These are phyloP conservation scores for Ceratosolen fusciceps DNA, from an alignment of 1,140 invertebrate genomes.

Conservation along the genomic window DNA sequence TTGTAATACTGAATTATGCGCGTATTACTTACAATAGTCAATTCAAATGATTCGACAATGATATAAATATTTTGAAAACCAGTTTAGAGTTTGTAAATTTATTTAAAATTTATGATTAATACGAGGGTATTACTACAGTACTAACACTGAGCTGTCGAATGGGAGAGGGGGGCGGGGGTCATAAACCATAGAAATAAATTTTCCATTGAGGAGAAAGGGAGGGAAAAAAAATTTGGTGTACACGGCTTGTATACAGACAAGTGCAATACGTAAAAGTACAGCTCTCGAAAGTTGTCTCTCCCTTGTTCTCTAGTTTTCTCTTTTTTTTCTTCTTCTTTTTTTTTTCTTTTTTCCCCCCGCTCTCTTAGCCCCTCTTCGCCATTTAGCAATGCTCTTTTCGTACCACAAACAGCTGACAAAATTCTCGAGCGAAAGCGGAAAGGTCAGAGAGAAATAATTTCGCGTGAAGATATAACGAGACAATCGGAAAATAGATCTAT, in stretches of 20 bases:
- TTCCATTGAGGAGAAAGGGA: neutral
- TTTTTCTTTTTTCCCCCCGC: neutral
- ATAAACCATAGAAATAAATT: constrained; percentile 3
- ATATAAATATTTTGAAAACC: too few relatives aligned
- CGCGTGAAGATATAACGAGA: neutral
- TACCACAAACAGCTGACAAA: constrained; percentile 1
- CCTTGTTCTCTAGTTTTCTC: neutral
- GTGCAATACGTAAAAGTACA: neutral
- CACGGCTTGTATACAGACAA: neutral
- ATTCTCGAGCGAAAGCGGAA: neutral
- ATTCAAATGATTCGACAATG: too few relatives aligned
- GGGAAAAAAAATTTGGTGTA: neutral
- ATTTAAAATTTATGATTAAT: too few relatives aligned
- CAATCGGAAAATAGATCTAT: neutral
- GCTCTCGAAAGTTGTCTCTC: neutral
- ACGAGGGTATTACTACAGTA: too few relatives aligned
- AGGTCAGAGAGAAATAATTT: neutral
- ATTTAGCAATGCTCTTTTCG: too few relatives aligned
- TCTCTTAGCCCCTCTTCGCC: neutral
- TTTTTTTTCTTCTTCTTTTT: neutral
- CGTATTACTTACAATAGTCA: too few relatives aligned
- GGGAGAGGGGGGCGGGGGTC: too few relatives aligned
- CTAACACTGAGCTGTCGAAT: neutral
- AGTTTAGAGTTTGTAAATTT: too few relatives aligned
- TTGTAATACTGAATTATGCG: too few relatives aligned